A percentile compares a stretch with the other conserved stretches of the same genome.
Evolutionary conservation across 2,888 invertebrate species (phyloP).

Genomic region (Cynaeus angustus): DNA sequence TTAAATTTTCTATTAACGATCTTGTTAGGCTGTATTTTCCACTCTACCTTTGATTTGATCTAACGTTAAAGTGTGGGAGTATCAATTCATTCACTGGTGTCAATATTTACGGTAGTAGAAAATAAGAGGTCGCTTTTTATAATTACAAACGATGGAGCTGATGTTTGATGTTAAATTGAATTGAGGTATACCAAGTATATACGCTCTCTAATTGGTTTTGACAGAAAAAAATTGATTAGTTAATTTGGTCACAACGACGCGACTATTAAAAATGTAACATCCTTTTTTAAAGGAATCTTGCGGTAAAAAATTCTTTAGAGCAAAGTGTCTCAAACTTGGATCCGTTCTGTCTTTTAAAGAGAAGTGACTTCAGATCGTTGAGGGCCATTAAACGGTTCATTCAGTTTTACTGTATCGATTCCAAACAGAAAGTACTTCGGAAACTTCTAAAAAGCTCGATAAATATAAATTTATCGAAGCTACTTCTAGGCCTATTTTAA

Average conservation of each 20-base stretch:
- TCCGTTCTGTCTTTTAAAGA: constrained; percentile 27
- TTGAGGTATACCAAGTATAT: no score
- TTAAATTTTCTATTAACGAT: constrained; percentile 23
- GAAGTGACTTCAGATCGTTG: constrained; percentile 31
- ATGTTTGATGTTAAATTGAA: no score
- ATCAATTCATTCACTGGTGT: constrained; percentile 24
- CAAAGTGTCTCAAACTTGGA: constrained; percentile 26
- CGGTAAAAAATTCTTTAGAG: constrained; percentile 24
- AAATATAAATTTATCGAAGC: constrained; percentile 35
- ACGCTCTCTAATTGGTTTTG: no score
- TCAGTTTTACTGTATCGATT: constrained; percentile 41
- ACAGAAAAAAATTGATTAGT: background rate
- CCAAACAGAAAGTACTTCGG: constrained; percentile 12
- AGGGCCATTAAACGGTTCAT: constrained; percentile 40
- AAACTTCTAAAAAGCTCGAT: constrained; percentile 31
- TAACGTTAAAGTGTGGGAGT: constrained; percentile 11
- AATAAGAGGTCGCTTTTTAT: constrained; percentile 20
- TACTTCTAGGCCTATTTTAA: constrained; percentile 24
- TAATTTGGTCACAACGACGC: no score
- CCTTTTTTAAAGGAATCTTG: no score
- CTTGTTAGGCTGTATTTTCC: constrained; percentile 29
- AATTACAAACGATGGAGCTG: no score
- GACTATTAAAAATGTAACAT: no score
- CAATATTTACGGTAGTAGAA: constrained; percentile 29
- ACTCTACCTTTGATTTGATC: constrained; percentile 31